Evolutionary conservation across 2,888 invertebrate genomes (phyloP).

Genomic region (Leucania comma): DNA sequence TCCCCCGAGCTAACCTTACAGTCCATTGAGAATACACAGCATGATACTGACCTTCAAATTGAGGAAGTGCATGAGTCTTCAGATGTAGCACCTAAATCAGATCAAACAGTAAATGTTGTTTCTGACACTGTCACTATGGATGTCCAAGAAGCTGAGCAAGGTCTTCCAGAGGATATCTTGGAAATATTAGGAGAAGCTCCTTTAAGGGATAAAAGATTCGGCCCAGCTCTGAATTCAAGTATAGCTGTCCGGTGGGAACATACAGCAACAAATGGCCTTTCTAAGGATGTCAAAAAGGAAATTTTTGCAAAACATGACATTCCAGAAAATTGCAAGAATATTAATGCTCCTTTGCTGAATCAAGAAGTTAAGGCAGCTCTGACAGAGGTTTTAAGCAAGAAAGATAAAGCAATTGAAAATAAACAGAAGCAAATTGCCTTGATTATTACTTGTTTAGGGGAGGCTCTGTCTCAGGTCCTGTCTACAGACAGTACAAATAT

Average conservation of each 20-base stretch:
- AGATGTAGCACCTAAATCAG: too few species aligned
- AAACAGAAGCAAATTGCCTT: constrained; percentile 7
- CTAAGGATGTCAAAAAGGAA: too few species aligned
- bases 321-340: too few species aligned
- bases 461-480: constrained; percentile 5
- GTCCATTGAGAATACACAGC: too few species aligned
- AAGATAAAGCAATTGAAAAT: constrained; percentile 7
- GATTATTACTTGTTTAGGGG: constrained; percentile 6
- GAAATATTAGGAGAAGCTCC: constrained; percentile 10
- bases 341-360: constrained; percentile 5
- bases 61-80: too few species aligned
- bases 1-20: too few species aligned
- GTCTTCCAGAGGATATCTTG: constrained; percentile 1
- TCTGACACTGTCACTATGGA: not conserved
- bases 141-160: not conserved
- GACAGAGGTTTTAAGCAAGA: constrained; percentile 6
- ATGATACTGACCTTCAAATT: too few species aligned
- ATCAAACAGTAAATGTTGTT: too few species aligned
- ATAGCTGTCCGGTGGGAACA: too few species aligned
- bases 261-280: too few species aligned
- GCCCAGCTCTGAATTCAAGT: too few species aligned
- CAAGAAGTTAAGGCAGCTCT: constrained; percentile 11
- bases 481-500: not conserved
- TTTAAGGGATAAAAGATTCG: not conserved
- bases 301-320: too few species aligned